Evolutionary conservation across 2,797 vertebrate genomes (phyloP).

Genomic region (Phalanger gymnotis): DNA sequence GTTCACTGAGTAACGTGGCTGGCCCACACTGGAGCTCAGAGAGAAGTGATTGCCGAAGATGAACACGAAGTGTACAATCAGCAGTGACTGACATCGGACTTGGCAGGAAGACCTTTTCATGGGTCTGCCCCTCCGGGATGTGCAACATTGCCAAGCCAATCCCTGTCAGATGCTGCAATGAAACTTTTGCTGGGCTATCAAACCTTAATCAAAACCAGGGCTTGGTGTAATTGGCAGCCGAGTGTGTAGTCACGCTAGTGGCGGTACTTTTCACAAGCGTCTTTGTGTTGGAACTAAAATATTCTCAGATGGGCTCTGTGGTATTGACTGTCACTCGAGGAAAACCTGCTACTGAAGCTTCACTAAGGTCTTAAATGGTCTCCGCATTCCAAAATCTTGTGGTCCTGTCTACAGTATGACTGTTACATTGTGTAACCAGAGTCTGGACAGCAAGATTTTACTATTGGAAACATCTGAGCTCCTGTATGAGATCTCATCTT

Average conservation of each 20-base stretch:
- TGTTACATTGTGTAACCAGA: not conserved
- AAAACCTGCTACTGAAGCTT: rapidly evolving
- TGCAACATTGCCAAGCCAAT: not conserved
- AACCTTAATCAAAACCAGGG: slow-evolving; percentile 11
- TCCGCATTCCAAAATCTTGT: not conserved
- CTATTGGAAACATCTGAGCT: not conserved
- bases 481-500: not conserved
- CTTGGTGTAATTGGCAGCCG: not conserved
- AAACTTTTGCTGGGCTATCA: not conserved
- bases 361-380: too few relatives aligned
- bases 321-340: not conserved
- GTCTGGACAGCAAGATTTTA: too few relatives aligned
- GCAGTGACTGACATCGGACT: not conserved
- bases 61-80: not conserved
- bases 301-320: not conserved
- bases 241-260: not conserved
- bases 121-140: not conserved
- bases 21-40: not conserved
- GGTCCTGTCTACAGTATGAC: not conserved
- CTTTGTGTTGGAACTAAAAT: not conserved
- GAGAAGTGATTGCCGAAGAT: not conserved
- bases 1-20: not conserved
- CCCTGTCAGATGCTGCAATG: not conserved
- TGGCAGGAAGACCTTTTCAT: not conserved
- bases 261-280: rapidly evolving